Conservation (phyloP, 35 echinoderm and acorn worm species). For the Ophiothrix spiculata region DNA sequence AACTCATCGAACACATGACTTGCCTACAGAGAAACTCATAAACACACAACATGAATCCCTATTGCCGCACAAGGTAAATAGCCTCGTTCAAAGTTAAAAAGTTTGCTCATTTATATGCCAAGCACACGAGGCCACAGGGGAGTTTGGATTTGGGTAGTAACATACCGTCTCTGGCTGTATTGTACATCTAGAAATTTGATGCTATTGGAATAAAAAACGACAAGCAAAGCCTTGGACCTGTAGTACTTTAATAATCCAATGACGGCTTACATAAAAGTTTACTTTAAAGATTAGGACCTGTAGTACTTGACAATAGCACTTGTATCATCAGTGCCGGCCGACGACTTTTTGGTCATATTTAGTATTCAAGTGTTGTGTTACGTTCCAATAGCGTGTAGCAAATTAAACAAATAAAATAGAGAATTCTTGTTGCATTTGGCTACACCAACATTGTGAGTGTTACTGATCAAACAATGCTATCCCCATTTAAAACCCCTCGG, state of each 20-base stretch:
- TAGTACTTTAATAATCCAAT: too few species aligned
- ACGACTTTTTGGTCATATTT: too few species aligned
- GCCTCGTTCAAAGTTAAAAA: background rate
- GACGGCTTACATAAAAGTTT: too few species aligned
- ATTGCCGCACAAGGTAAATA: background rate
- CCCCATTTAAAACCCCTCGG: background rate
- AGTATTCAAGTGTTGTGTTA: background rate
- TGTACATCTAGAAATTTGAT: background rate
- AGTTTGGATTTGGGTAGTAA: too few species aligned
- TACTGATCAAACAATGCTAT: background rate
- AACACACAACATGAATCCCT: background rate
- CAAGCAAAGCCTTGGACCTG: too few species aligned
- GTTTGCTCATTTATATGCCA: background rate
- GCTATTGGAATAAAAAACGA: background rate
- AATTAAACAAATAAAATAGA: background rate
- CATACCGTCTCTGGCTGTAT: too few species aligned
- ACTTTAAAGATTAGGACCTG: too few species aligned
- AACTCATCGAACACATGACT: background rate
- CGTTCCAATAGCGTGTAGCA: background rate
- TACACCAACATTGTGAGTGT: background rate
- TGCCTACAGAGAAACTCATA: background rate
- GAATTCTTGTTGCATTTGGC: background rate
- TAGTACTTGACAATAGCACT: background rate
- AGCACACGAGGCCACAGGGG: background rate
- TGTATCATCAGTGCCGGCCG: too few species aligned